Evolutionary conservation across 1,140 invertebrate species (phyloP), one percentile per base, ranked within the genome.

Genomic region (Pachypeltis micranthus): DNA sequence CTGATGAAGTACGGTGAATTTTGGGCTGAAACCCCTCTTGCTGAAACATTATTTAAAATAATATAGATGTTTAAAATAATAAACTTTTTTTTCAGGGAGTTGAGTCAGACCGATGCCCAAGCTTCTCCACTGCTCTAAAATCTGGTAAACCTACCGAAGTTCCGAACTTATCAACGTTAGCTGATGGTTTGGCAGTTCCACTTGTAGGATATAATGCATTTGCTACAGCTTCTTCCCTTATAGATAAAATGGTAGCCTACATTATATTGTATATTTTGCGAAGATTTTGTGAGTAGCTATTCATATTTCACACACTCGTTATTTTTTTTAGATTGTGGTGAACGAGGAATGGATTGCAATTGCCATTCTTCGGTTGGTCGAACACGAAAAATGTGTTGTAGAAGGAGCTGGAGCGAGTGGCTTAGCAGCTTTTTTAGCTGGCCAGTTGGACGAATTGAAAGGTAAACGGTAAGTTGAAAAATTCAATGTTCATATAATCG

Each of bases 161-260:
- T 1, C 73, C 81, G 19, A 85, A 85, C 31, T 77, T 83, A 44
- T 86, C 90, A 1, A 93, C 91, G 0, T 70, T 96, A 55, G 92
- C 93, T 1, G 93, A 96, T 78, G 93, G 93, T 71, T 76, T 96
- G 21, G 91, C 93, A 0, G 93, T 96, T 0, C 90, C 93, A 0
- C 84, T 82, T 62, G 88, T 95, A 14, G 93, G 93, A 0, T 86
- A 86, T 51, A 96, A 96, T 75, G 89, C 92, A 0, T 92, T 84
- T 73, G 83, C 76, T 23, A 96, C 91, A 1, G 86, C 86, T 0
- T 76, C 80, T 68, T 75, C 82, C 0, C 75, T 91, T 0, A 80
- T 95, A 51, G 93, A 96, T 74, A 91, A 87, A 79, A 79, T 93
- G 79, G 83, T 92, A 44, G 21, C n/a, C n/a, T n/a, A n/a, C n/a